Conservation (phyloP, 2,113 vertebrate species). For the Corvus cornix region DNA sequence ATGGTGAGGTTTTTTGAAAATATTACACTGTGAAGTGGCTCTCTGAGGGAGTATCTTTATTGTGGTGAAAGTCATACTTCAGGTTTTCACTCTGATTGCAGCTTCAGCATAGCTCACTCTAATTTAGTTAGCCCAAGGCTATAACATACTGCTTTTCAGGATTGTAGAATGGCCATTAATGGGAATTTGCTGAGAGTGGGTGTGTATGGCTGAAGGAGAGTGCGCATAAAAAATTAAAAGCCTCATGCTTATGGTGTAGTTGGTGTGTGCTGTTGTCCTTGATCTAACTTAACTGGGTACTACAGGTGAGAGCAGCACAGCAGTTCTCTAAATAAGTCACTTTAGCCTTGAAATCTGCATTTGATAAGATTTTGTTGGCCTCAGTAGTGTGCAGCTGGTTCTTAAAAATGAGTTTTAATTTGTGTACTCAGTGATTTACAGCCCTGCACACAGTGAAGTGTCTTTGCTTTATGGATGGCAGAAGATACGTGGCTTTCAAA, state of each 20-base stretch:
- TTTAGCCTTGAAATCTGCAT: not conserved
- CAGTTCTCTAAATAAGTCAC: not conserved
- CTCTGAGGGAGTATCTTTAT: not conserved
- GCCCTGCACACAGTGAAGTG: rapidly evolving
- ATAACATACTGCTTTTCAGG: not conserved
- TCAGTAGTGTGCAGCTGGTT: not conserved
- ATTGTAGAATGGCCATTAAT: not conserved
- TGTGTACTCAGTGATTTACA: not conserved
- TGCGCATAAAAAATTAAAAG: not conserved
- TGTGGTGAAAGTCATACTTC: not conserved
- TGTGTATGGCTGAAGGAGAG: not conserved
- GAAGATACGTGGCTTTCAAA: not conserved
- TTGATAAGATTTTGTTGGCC: not conserved
- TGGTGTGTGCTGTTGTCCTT: not conserved
- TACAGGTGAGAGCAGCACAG: not conserved
- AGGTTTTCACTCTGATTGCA: not conserved
- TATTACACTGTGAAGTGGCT: rapidly evolving
- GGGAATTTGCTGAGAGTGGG: not conserved
- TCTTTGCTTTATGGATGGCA: not conserved
- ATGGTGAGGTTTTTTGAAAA: not conserved
- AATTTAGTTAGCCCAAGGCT: not conserved
- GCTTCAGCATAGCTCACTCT: not conserved
- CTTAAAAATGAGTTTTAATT: not conserved
- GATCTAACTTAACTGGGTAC: not conserved
- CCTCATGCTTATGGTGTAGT: not conserved